Evolutionary conservation across 2,113 vertebrate species (phyloP).

Genomic region (Neolamprologus modestus): DNA sequence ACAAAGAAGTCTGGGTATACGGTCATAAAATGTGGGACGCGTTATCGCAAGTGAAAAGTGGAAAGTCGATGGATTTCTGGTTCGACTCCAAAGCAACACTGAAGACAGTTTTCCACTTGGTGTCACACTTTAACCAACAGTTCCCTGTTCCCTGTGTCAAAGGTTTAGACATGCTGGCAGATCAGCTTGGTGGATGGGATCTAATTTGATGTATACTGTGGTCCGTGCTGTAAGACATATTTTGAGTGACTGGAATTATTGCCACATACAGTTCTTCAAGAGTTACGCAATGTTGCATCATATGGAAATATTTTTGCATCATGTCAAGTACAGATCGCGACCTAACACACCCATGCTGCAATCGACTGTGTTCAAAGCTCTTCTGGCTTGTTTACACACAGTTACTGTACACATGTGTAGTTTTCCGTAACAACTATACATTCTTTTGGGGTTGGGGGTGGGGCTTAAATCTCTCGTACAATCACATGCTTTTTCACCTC

Average conservation of each 20-base stretch:
- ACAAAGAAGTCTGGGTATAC: not conserved
- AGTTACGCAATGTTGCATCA: slow-evolving; percentile 31
- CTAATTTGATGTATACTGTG: slow-evolving; percentile 19
- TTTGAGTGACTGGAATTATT: slow-evolving; percentile 26
- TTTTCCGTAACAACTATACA: not conserved
- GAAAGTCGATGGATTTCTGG: slow-evolving; percentile 23
- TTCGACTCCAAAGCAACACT: not conserved
- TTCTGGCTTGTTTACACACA: not conserved
- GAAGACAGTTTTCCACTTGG: slow-evolving; percentile 28
- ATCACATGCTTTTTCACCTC: not conserved
- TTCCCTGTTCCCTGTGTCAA: not conserved
- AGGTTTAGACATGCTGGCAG: not conserved
- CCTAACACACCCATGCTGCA: slow-evolving; percentile 3
- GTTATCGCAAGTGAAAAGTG: slow-evolving; percentile 22
- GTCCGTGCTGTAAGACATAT: slow-evolving; percentile 6
- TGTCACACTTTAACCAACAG: not conserved
- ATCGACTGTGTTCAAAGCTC: not conserved
- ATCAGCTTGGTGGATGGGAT: not conserved
- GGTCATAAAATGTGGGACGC: slow-evolving; percentile 2
- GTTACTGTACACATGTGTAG: not conserved
- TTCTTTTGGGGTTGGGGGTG: not conserved
- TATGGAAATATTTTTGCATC: slow-evolving; percentile 28
- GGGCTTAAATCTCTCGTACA: not conserved
- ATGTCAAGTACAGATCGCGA: not conserved
- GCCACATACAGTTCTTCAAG: slow-evolving; percentile 18